phyloP scores from a whole-genome alignment of 2,113 vertebrate genomes.

The Hemiscyllium ocellatum region DNA sequence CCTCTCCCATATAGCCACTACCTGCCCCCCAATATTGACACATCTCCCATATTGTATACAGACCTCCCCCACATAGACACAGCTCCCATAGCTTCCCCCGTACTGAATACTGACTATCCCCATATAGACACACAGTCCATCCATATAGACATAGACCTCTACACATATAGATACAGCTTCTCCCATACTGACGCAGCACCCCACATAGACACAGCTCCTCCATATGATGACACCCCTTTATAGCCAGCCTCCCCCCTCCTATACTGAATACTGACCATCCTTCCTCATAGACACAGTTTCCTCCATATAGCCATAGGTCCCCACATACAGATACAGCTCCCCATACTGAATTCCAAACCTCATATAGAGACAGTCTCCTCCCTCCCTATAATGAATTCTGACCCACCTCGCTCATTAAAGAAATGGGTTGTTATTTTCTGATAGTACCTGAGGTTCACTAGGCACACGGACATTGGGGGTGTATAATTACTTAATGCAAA shows the following conservation, averaged over 20 bases:
- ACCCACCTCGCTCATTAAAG: background rate
- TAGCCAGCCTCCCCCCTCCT: background rate
- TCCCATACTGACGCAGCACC: background rate
- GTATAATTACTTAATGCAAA: background rate
- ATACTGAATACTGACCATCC: background rate
- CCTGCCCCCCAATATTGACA: too few relatives aligned
- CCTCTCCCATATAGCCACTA: too few relatives aligned
- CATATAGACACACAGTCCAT: too few relatives aligned
- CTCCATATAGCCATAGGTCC: too few relatives aligned
- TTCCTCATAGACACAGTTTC: too few relatives aligned
- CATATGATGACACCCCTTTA: background rate
- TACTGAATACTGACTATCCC: background rate
- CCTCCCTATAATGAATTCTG: background rate
- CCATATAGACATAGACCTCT: background rate
- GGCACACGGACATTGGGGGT: background rate
- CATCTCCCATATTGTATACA: background rate
- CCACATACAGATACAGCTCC: background rate
- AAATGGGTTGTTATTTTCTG: background rate
- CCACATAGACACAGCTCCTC: too few relatives aligned
- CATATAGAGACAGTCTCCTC: background rate
- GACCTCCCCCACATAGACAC: background rate
- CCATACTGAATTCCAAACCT: too few relatives aligned
- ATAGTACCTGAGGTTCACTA: background rate
- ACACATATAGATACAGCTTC: too few relatives aligned
- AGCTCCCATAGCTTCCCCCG: background rate